Conservation (phyloP, 2,888 invertebrate species). For the Diarsia rubi region DNA sequence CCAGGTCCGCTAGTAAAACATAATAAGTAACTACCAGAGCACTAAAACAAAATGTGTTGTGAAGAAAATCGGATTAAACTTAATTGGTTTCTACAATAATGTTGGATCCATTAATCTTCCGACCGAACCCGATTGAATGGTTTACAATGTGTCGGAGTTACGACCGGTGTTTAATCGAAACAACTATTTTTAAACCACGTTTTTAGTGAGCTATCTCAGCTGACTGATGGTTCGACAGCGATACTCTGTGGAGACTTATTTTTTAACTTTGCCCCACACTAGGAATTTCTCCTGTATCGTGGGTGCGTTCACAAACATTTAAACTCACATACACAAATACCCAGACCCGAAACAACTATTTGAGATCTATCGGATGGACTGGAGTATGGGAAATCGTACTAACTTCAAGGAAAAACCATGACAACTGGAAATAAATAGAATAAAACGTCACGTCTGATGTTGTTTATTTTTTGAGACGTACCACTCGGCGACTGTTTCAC, state of each 20-base stretch:
- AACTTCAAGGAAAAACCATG: background rate
- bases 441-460: background rate
- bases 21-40: background rate
- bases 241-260: conserved; percentile 5
- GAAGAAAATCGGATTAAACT: conserved; percentile 38
- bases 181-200: conserved; percentile 48
- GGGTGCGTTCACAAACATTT: no score
- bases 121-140: conserved; percentile 52
- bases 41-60: conserved; percentile 24
- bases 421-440: conserved; percentile 12
- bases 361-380: no score
- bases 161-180: conserved; percentile 49
- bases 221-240: conserved; percentile 15
- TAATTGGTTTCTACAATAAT: conserved; percentile 57
- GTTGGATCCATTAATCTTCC: conserved; percentile 52
- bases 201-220: conserved; percentile 30
- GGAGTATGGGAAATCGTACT: background rate
- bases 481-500: conserved; percentile 5
- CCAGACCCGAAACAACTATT: no score
- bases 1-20: no score
- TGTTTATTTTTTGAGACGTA: conserved; percentile 23
- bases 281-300: no score
- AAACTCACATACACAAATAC: no score
- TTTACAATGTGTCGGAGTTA: conserved; percentile 60
- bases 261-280: no score